Percentiles rank a stretch among this genome's conserved stretches.
Evolutionary conservation across 1,140 invertebrate species (phyloP).

Genomic region (Cyclargus thomasi): DNA sequence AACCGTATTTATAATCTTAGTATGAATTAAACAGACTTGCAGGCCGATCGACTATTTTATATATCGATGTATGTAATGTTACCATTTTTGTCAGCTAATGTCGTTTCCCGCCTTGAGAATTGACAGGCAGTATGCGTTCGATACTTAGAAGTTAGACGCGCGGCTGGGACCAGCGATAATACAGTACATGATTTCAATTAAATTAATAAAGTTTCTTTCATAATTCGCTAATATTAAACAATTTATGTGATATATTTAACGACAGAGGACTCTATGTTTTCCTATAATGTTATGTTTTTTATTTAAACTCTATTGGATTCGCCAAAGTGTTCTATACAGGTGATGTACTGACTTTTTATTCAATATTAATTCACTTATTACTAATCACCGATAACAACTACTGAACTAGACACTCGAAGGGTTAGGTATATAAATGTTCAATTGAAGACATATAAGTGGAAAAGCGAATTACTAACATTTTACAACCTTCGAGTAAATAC

Average conservation of each 20-base stretch:
- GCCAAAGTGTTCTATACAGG: not conserved
- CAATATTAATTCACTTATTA: no score
- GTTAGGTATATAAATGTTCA: no score
- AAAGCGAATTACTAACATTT: no score
- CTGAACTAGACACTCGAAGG: no score
- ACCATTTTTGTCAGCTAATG: constrained; percentile 32
- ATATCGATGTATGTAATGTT: constrained; percentile 24
- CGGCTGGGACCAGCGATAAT: not conserved
- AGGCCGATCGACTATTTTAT: not conserved
- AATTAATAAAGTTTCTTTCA: not conserved
- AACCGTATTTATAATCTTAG: not conserved
- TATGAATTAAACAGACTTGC: constrained; percentile 6
- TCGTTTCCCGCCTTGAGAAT: constrained; percentile 41
- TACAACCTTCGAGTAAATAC: no score
- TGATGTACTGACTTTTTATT: not conserved
- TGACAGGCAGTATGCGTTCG: constrained; percentile 17
- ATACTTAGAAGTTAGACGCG: not conserved
- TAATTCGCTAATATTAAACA: not conserved
- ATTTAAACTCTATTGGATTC: not conserved
- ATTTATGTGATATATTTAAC: not conserved
- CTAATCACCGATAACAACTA: no score
- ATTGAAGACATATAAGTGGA: no score
- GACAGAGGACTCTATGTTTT: not conserved
- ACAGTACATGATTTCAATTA: not conserved
- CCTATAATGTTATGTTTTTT: constrained; percentile 3